These are phyloP conservation scores for Myodes glareolus DNA, from an alignment of 2,113 vertebrate species.

Conservation along the genomic window DNA sequence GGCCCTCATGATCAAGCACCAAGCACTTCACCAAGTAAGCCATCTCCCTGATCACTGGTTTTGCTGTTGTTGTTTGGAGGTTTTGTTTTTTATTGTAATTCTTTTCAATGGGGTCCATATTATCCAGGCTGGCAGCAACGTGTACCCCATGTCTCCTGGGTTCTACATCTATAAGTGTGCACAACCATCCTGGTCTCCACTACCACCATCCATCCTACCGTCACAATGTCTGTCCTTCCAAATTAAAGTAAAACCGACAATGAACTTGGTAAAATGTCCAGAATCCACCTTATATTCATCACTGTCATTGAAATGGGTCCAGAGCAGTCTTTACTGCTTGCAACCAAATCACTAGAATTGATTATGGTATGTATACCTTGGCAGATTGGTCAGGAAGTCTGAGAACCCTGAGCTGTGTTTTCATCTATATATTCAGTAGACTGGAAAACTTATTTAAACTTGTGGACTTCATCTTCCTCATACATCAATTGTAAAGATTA, in stretches of 20 bases:
- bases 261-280: background rate
- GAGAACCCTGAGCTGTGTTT: background rate
- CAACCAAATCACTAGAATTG: background rate
- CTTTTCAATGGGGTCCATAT: background rate
- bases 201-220: background rate
- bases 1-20: background rate
- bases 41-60: too few relatives aligned
- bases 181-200: background rate
- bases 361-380: background rate
- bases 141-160: background rate
- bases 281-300: background rate
- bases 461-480: background rate
- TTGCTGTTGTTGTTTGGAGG: too few relatives aligned
- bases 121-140: background rate
- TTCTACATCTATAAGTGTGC: background rate
- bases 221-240: background rate
- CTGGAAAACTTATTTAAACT: slow-evolving; percentile 45
- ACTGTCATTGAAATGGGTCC: background rate
- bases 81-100: background rate
- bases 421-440: background rate
- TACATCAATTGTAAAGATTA: slow-evolving; percentile 16
- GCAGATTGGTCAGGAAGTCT: background rate
- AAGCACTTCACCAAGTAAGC: background rate
- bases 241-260: background rate
- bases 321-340: background rate